Conservation (phyloP, 64 coral and sea anemone genomes). For the Pachyseris speciosa region DNA sequence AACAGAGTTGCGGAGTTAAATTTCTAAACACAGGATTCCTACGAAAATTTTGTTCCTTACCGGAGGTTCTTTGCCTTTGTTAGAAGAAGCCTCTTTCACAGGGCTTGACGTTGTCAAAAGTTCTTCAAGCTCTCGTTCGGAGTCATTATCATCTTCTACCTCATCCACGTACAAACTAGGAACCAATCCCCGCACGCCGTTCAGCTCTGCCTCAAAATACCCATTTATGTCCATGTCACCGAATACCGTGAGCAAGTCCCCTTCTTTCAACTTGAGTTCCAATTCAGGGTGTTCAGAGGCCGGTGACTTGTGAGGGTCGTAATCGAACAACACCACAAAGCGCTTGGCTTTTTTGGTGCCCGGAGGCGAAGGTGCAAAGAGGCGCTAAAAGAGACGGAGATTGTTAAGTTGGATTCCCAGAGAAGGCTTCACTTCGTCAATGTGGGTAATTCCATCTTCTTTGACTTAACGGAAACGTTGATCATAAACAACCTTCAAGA, state of each 20-base stretch:
- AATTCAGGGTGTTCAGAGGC: conserved; percentile 77
- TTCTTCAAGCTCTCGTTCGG: conserved; percentile 41
- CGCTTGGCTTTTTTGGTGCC: conserved; percentile 51
- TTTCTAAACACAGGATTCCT: not conserved
- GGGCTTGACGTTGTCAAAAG: not conserved
- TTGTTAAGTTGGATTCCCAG: too few species aligned
- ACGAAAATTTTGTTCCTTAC: not conserved
- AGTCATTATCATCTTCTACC: conserved; percentile 52
- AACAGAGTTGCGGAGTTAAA: too few species aligned
- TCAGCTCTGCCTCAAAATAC: conserved; percentile 84
- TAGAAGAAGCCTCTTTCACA: conserved; percentile 24
- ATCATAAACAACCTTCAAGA: too few species aligned
- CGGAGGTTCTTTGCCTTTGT: conserved; percentile 6
- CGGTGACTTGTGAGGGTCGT: conserved; percentile 81
- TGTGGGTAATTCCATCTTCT: not conserved
- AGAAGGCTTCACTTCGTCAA: not conserved
- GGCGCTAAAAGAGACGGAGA: not conserved
- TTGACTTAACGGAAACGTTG: not conserved
- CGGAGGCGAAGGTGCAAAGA: conserved; percentile 8
- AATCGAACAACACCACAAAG: conserved; percentile 88
- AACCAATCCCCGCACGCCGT: conserved; percentile 85
- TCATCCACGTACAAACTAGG: conserved; percentile 91
- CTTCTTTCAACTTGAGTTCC: conserved; percentile 81
- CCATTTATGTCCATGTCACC: conserved; percentile 93
- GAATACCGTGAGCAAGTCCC: conserved; percentile 74